A percentile compares a stretch with the other conserved stretches of the same genome.
These are phyloP conservation scores for Taenioides sp. DNA, from an alignment of 2,797 vertebrate genomes.

Conservation along the genomic window DNA sequence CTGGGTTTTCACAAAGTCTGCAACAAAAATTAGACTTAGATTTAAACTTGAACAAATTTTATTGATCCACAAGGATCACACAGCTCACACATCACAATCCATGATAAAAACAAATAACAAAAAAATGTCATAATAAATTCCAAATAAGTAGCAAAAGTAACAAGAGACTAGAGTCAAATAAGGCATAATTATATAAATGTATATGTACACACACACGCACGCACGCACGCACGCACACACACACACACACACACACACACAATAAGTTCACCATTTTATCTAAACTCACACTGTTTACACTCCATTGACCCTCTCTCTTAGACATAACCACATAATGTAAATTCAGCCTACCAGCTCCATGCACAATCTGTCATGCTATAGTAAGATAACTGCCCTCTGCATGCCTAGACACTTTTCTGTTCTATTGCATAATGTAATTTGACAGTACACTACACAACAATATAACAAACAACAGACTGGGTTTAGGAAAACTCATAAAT, in stretches of 20 bases:
- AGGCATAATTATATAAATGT: no score
- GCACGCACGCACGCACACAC: no score
- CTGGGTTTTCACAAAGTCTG: slow-evolving; percentile 12
- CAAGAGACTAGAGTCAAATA: no score
- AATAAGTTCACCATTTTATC: background rate
- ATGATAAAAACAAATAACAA: no score
- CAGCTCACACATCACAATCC: no score
- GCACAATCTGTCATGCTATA: slow-evolving; percentile 1
- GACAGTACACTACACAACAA: background rate
- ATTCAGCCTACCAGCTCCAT: background rate
- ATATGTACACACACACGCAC: no score
- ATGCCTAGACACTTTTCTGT: slow-evolving; percentile 23
- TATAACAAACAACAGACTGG: background rate
- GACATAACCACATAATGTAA: background rate
- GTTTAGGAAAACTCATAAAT: slow-evolving; percentile 7
- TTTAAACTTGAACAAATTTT: no score
- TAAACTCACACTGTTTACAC: background rate
- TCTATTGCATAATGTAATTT: slow-evolving; percentile 16
- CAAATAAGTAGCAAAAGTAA: no score
- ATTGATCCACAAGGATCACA: no score
- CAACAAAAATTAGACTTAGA: background rate
- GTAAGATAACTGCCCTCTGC: slow-evolving; percentile 6
- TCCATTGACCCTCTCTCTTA: background rate
- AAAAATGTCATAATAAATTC: no score
- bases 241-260: no score